Evolutionary conservation across 2,113 vertebrate genomes (phyloP), one percentile per base, ranked within the genome.

Genomic region (Lates calcarifer): DNA sequence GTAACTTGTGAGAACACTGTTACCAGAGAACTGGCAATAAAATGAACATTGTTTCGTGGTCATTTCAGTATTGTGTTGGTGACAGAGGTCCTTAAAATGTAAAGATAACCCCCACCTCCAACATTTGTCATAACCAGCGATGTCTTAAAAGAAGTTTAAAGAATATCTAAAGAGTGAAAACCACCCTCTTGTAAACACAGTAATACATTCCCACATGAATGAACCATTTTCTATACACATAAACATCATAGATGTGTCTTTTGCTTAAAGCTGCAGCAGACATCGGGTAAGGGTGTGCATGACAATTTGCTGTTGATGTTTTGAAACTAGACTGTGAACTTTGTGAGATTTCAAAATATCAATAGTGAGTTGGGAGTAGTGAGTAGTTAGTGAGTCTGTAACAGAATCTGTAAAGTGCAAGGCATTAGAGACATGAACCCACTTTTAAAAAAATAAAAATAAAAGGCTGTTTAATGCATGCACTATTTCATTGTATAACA

Each of bases 241-340:
- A 43, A 62, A 70, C 33, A 80, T 66, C 41, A 47, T 31, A 39
- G 37, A 24, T 47, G 26, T 45, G 41, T 55, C 18, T 72, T 53
- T 47, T 5, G 37, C n/a, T 56, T 49, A 58, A 58, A 75, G 70
- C 77, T 53, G 51, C 53, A 53, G 20, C 3, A 5, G 55, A 33
- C 29, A 31, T 55, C 3, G 7, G 53, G 51, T 26, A 1, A 20
- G 17, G 68, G 71, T 35, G 33, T 76, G 51, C 58, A 60, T 67
- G 43, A 66, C n/a, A 77, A 73, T 67, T 51, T 85, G 28, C 55
- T 85, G 51, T 60, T 80, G 83, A 47, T 67, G 72, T 80, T 81
- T 85, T 56, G 18, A 55, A 74, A 49, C n/a, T 24, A 39, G 37
- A 22, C 66, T 55, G 51, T 72, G 77, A 71, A 61, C 65, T 79